phyloP scores from a whole-genome alignment of 2,113 vertebrate species.

The Pollimyrus isidori region DNA sequence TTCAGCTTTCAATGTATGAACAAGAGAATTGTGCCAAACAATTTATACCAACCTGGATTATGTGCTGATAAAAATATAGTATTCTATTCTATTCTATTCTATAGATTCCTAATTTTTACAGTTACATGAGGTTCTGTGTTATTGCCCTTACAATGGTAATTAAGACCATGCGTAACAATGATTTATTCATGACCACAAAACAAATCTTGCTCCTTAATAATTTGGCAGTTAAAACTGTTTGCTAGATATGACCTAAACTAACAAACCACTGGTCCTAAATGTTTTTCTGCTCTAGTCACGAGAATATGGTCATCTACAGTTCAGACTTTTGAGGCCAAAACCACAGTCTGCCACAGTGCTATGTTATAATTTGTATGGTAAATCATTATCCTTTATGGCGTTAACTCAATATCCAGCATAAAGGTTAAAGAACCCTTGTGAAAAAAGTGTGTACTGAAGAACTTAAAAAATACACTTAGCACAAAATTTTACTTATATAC shows the following conservation, averaged over 20 bases:
- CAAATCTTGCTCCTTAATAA: not conserved
- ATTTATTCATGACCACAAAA: not conserved
- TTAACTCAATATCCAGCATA: not conserved
- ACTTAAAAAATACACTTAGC: too few relatives aligned
- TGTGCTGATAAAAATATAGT: not conserved
- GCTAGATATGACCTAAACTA: not conserved
- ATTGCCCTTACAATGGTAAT: not conserved
- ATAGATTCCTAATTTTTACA: not conserved
- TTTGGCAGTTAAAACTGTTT: not conserved
- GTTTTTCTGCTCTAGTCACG: not conserved
- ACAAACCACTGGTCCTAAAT: not conserved
- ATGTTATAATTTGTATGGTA: not conserved
- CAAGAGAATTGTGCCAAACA: not conserved
- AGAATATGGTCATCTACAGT: not conserved
- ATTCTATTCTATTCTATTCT: not conserved
- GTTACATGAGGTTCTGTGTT: not conserved
- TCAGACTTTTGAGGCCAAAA: not conserved
- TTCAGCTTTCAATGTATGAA: not conserved
- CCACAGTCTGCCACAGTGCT: not conserved
- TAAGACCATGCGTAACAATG: not conserved
- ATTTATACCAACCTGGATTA: not conserved
- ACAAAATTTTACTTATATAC: too few relatives aligned
- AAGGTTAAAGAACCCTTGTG: not conserved
- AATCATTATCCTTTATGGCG: not conserved
- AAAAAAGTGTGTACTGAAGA: too few relatives aligned